phyloP scores from a whole-genome alignment of 1,140 invertebrate species.

The Homalodisca vitripennis region DNA sequence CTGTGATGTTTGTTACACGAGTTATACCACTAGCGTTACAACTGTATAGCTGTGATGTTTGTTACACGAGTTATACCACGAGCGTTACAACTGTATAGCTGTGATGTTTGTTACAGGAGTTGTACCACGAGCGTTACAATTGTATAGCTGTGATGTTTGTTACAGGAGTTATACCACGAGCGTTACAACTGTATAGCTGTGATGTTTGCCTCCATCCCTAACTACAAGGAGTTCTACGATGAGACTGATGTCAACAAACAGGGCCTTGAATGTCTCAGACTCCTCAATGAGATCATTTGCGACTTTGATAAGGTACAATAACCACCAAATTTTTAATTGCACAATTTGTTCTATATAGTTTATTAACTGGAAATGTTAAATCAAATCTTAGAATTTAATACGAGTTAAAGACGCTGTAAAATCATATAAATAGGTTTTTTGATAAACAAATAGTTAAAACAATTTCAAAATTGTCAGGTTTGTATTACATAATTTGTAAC shows the following conservation, averaged over 20 bases:
- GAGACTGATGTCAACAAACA: conserved; percentile 97
- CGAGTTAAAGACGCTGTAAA: too few species aligned
- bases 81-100: conserved; percentile 91
- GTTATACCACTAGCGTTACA: too few species aligned
- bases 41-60: too few species aligned
- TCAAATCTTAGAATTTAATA: too few species aligned
- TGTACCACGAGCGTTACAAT: conserved; percentile 93
- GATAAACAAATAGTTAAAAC: too few species aligned
- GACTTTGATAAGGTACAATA: conserved; percentile 99
- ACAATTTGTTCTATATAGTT: too few species aligned
- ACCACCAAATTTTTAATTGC: too few species aligned
- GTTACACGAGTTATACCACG: conserved; percentile 87
- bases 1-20: too few species aligned
- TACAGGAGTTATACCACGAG: conserved; percentile 89
- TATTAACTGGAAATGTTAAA: too few species aligned
- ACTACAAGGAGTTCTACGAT: conserved; percentile 98
- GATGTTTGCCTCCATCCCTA: conserved; percentile 98
- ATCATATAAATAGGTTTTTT: too few species aligned
- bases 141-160: conserved; percentile 32
- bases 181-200: conserved; percentile 92
- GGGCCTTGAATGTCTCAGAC: conserved; percentile 89
- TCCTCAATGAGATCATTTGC: conserved; percentile 98
- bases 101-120: conserved; percentile 99
- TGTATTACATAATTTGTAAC: too few species aligned
- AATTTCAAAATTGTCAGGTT: too few species aligned